Evolutionary conservation across 2,797 vertebrate genomes (phyloP).

Genomic region (Melanotaenia nigrans): DNA sequence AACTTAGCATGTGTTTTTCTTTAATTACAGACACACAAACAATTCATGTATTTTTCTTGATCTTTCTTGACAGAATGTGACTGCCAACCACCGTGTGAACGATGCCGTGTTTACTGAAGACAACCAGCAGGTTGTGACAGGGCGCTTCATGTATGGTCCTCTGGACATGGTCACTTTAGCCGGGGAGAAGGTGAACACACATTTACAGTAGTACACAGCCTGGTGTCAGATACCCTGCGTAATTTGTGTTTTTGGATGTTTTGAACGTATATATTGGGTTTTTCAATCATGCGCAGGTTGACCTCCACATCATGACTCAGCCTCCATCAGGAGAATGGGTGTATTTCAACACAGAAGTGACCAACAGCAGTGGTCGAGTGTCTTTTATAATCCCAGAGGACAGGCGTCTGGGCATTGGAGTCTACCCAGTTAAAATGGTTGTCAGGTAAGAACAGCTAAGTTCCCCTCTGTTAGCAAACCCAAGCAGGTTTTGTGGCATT

Average conservation of each 20-base stretch:
- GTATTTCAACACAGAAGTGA: conserved; percentile 93
- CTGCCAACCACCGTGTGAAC: conserved; percentile 96
- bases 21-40: background rate
- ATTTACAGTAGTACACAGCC: background rate
- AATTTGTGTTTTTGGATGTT: background rate
- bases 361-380: conserved; percentile 94
- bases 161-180: conserved; percentile 99
- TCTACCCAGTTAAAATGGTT: conserved; percentile 98
- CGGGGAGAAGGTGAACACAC: conserved; percentile 90
- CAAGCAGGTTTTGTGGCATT: background rate
- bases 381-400: conserved; percentile 90
- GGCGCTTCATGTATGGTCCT: conserved; percentile 97
- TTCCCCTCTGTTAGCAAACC: background rate
- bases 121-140: conserved; percentile 88
- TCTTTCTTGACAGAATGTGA: conserved; percentile 87
- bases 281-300: conserved; percentile 83
- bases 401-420: conserved; percentile 92
- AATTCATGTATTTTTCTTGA: conserved; percentile 7
- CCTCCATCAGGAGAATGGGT: conserved; percentile 97
- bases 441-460: conserved; percentile 85
- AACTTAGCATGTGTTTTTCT: background rate
- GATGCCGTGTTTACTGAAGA: conserved; percentile 94
- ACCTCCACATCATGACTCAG: conserved; percentile 98
- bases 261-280: background rate
- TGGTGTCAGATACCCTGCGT: background rate